phyloP scores from a whole-genome alignment of 2,797 vertebrate species.

The Artibeus jamaicensis region DNA sequence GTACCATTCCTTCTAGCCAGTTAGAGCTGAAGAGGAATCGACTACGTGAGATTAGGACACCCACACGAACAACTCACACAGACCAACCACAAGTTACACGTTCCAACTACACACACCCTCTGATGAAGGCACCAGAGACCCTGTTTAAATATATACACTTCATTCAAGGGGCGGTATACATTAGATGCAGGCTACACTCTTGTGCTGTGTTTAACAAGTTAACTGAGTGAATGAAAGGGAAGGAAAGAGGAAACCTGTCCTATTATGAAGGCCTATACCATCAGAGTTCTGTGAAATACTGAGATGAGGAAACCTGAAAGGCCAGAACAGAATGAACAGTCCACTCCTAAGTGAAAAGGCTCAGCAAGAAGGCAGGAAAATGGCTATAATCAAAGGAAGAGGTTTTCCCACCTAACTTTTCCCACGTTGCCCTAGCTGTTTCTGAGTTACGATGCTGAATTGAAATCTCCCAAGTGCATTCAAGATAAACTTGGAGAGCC shows the following conservation, averaged over 20 bases:
- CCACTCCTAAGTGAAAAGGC: accelerated
- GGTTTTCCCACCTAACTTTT: accelerated
- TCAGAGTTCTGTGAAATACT: accelerated
- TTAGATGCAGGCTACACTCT: accelerated
- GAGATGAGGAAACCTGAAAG: neutral
- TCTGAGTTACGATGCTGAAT: accelerated
- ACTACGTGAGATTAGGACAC: accelerated
- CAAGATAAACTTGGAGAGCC: neutral
- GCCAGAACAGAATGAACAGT: too few species aligned
- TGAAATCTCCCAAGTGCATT: accelerated
- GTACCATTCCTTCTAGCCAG: accelerated
- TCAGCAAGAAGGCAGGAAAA: accelerated
- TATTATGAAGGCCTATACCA: neutral
- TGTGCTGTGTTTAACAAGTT: neutral
- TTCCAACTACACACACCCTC: accelerated
- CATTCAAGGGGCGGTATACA: accelerated
- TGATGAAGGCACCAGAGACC: accelerated
- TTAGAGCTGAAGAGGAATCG: neutral
- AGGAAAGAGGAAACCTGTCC: neutral
- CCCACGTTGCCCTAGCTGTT: neutral
- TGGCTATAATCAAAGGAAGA: accelerated
- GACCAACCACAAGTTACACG: accelerated
- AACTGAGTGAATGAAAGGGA: too few species aligned
- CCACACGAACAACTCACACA: too few species aligned
- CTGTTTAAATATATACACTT: accelerated